Evolutionary conservation across 2,113 vertebrate genomes (phyloP), one percentile per base, ranked within the genome.

Genomic region (Gobio gobio): DNA sequence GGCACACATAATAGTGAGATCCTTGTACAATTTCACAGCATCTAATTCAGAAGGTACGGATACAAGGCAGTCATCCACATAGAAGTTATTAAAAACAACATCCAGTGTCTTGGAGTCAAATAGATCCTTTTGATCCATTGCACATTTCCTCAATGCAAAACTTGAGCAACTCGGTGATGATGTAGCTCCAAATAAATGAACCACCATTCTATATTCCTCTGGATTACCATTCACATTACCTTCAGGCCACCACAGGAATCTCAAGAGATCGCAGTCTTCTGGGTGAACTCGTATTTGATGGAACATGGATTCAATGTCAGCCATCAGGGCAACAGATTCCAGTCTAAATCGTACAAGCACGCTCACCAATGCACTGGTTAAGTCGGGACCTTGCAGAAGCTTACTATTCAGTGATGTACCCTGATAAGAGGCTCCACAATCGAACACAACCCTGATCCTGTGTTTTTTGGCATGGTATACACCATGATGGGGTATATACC

Each of bases 171-270:
- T 70, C 40, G 66, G 18, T 20, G 66, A 70, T 16, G 66, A 70
- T 36, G 29, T 68, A 8, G 64, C 64, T 6, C 64, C 64, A 9
- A 68, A 68, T 8, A 68, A 36, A 68, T 68, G 64, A 10, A 68
- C 64, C 29, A 68, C 64, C 64, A 68, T 68, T 68, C 64, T 36
- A 6, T 68, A 68, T 29, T 68, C 29, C 29, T 68, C 64, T 7
- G 18, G 29, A 68, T 6, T 58, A 10, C 7, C 1, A 16, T 58
- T 58, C 20, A 73, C 9, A 7, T 83, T 40, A 22, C 81, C 66
- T 16, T 43, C 49, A 59, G 49, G 81, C 81, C 66, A 73, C 66
- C 81, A 83, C 22, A 83, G 2, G 22, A 83, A 83, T 22, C 49
- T 54, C 12, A 83, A 13, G 2, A 72, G 8, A 26, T 83, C 22